Conservation (phyloP, 2,113 vertebrate species). For the Fukomys damarensis region DNA sequence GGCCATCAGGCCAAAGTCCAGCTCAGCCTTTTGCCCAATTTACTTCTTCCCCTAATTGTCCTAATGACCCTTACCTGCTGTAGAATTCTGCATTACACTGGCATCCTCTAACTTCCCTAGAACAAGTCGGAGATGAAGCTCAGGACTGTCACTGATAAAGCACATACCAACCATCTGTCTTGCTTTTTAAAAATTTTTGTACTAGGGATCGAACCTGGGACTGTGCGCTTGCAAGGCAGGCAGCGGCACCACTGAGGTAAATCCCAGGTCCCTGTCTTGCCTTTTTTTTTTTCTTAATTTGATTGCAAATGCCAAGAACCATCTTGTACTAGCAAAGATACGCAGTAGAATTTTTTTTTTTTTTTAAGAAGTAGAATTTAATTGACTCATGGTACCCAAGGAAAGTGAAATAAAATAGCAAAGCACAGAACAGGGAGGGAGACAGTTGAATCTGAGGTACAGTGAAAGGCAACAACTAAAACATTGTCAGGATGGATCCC, state of each 20-base stretch:
- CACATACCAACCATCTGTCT: not conserved
- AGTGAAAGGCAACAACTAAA: not conserved
- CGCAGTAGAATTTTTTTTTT: conserved; percentile 42
- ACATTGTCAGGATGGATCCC: not conserved
- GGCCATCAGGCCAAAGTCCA: not conserved
- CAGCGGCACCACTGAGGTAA: too few relatives aligned
- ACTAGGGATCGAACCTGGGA: too few relatives aligned
- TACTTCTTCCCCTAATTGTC: not conserved
- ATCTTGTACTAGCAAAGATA: conserved; percentile 17
- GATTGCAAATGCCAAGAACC: conserved; percentile 10
- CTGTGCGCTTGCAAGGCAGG: too few relatives aligned
- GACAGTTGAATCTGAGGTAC: not conserved
- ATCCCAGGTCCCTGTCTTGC: too few relatives aligned
- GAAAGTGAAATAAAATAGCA: conserved; percentile 42
- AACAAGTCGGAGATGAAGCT: conserved; percentile 38
- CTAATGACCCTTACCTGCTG: not conserved
- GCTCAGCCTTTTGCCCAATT: not conserved
- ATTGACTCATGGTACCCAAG: conserved; percentile 1
- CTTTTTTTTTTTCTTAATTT: not conserved
- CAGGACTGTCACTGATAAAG: not conserved
- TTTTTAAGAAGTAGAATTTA: conserved; percentile 46
- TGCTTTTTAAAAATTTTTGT: not conserved
- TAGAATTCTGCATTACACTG: not conserved
- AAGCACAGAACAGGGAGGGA: not conserved
- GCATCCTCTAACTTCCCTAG: not conserved